Evolutionary conservation across 1,140 invertebrate genomes (phyloP).

Genomic region (Chrysomallon squamiferum): DNA sequence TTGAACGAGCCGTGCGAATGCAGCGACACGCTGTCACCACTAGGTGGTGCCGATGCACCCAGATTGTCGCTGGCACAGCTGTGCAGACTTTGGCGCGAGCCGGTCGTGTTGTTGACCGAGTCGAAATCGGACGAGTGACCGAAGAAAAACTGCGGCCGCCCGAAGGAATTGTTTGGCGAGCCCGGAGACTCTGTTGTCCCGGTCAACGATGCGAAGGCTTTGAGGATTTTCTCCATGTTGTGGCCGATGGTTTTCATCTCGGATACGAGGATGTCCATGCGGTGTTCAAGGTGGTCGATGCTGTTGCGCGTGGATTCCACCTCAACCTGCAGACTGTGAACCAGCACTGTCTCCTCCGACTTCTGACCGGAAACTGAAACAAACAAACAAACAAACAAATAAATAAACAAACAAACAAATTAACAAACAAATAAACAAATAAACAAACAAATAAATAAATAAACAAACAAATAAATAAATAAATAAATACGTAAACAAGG

Average conservation of each 20-base stretch:
- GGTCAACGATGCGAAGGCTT: constrained; percentile 15
- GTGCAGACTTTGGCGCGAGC: background rate
- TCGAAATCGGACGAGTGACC: background rate
- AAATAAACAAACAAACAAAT: no score
- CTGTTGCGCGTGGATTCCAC: constrained; percentile 24
- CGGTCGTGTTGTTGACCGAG: background rate
- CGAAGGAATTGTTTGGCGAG: constrained; percentile 19
- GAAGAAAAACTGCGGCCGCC: background rate
- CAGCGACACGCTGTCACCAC: constrained; percentile 1
- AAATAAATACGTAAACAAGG: no score
- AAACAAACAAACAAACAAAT: no score
- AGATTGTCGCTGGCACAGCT: constrained; percentile 11
- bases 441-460: no score
- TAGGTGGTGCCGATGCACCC: constrained; percentile 8
- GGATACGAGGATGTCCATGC: constrained; percentile 18
- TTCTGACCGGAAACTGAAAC: background rate
- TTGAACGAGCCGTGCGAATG: background rate
- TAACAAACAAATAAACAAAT: no score
- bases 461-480: no score
- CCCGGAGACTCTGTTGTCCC: constrained; percentile 7
- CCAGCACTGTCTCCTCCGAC: constrained; percentile 16
- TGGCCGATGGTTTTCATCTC: constrained; percentile 18
- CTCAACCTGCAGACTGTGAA: constrained; percentile 29
- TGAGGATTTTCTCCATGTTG: constrained; percentile 12
- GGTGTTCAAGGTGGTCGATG: constrained; percentile 21